These are phyloP conservation scores for Nemotelus nigrinus DNA, from an alignment of 2,888 invertebrate genomes.

Conservation along the genomic window DNA sequence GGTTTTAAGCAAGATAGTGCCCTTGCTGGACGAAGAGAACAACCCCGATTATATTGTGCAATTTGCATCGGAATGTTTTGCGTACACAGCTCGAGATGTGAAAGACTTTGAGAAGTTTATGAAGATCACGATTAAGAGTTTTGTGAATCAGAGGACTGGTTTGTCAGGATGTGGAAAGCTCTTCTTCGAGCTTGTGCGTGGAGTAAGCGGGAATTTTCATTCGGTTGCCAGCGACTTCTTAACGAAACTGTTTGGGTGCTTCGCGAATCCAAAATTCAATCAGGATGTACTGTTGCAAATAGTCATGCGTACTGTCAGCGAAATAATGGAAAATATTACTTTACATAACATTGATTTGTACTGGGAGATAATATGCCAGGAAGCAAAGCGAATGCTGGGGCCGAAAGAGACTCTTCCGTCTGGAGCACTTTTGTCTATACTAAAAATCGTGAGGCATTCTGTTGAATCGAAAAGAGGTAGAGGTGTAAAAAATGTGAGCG, in stretches of 20 bases:
- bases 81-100: slow-evolving; percentile 91
- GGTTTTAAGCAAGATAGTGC: slow-evolving; percentile 77
- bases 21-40: slow-evolving; percentile 79
- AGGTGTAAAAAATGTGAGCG: slow-evolving; percentile 70
- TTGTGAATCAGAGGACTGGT: slow-evolving; percentile 75
- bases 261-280: slow-evolving; percentile 66
- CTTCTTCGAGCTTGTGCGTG: slow-evolving; percentile 88
- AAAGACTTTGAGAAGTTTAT: slow-evolving; percentile 81
- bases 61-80: slow-evolving; percentile 96
- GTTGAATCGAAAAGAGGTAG: slow-evolving; percentile 73
- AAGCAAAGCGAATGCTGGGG: slow-evolving; percentile 55
- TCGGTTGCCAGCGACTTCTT: slow-evolving; percentile 80
- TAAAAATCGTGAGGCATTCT: slow-evolving; percentile 71
- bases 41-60: slow-evolving; percentile 83
- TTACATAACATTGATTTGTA: slow-evolving; percentile 73
- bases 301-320: slow-evolving; percentile 71
- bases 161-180: slow-evolving; percentile 84
- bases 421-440: slow-evolving; percentile 62
- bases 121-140: slow-evolving; percentile 72
- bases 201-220: slow-evolving; percentile 86
- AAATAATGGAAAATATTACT: slow-evolving; percentile 72
- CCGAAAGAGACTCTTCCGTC: not conserved
- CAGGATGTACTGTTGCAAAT: slow-evolving; percentile 68
- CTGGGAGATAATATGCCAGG: slow-evolving; percentile 70
- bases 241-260: slow-evolving; percentile 72